Evolutionary conservation across 2,888 invertebrate genomes (phyloP).

Genomic region (Nysson spinosus): DNA sequence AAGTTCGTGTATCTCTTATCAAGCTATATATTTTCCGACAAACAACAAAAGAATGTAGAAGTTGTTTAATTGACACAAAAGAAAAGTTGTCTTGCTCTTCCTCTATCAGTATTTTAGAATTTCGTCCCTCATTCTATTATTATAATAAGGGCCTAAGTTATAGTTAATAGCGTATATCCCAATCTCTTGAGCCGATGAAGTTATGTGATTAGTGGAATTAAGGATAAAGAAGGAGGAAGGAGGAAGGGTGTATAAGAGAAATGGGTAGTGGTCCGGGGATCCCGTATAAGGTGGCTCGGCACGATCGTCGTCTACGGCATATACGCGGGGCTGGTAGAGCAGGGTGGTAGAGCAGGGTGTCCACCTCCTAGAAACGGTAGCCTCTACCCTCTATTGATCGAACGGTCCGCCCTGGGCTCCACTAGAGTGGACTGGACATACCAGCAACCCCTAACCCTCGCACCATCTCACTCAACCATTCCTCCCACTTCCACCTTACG

Average conservation of each 20-base stretch:
- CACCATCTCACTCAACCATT: conserved; percentile 59
- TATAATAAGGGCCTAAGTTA: too few species aligned
- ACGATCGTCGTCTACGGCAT: conserved; percentile 41
- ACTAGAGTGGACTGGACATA: conserved; percentile 76
- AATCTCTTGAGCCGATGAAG: too few species aligned
- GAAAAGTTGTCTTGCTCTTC: too few species aligned
- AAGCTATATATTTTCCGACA: too few species aligned
- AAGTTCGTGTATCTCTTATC: too few species aligned
- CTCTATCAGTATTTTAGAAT: too few species aligned
- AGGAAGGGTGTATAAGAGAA: conserved; percentile 15
- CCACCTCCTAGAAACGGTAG: conserved; percentile 76
- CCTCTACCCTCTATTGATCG: conserved; percentile 77
- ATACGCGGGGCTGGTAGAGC: conserved; percentile 15
- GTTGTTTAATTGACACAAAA: too few species aligned
- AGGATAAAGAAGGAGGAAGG: conserved; percentile 15
- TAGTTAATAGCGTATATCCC: too few species aligned
- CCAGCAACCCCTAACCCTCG: conserved; percentile 69
- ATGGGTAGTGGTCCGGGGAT: conserved; percentile 31
- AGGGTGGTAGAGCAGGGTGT: conserved; percentile 64
- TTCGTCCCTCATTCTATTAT: too few species aligned
- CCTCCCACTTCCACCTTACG: conserved; percentile 26
- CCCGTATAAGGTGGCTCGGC: conserved; percentile 45
- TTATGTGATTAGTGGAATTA: too few species aligned
- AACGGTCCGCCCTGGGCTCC: conserved; percentile 75
- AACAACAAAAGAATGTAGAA: too few species aligned